A percentile compares a stretch with the other conserved stretches of the same genome.
Evolutionary conservation across 2,113 vertebrate species (phyloP).

Genomic region (Entomyzon cyanotis): DNA sequence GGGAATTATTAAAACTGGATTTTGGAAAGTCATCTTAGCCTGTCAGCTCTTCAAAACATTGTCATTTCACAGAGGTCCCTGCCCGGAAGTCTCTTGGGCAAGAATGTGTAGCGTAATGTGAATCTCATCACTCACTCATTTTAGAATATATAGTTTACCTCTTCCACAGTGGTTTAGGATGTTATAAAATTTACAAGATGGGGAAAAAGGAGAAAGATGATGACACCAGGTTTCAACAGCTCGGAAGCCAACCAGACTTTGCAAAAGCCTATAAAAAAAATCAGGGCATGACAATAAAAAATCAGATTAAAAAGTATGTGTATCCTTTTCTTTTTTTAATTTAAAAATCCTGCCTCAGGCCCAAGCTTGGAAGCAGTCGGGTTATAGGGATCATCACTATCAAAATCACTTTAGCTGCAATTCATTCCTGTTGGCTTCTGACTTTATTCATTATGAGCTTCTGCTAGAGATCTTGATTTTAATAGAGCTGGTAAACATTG

Average conservation of each 20-base stretch:
- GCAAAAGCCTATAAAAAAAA: conserved; percentile 61
- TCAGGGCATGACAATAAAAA: conserved; percentile 51
- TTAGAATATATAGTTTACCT: conserved; percentile 9
- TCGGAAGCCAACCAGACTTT: conserved; percentile 61
- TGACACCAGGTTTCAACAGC: conserved; percentile 53
- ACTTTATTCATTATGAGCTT: conserved; percentile 68
- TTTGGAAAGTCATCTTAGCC: background rate
- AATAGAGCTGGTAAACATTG: conserved; percentile 66
- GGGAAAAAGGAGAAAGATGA: background rate
- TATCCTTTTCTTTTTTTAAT: conserved; percentile 68
- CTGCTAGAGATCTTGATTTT: conserved; percentile 72
- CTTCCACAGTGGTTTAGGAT: conserved; percentile 55
- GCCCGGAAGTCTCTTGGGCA: background rate
- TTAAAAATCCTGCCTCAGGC: conserved; percentile 73
- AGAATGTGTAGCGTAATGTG: background rate
- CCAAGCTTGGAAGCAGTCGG: conserved; percentile 70
- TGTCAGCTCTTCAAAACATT: background rate
- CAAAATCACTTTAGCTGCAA: conserved; percentile 71
- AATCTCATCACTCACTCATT: background rate
- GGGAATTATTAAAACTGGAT: background rate
- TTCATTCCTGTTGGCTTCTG: conserved; percentile 72
- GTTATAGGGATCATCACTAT: conserved; percentile 71
- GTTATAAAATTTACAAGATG: conserved; percentile 55
- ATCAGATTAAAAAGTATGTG: conserved; percentile 71
- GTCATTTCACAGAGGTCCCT: background rate